Conservation (phyloP, 2,888 invertebrate genomes). For the Euspilapteryx auroguttella region DNA sequence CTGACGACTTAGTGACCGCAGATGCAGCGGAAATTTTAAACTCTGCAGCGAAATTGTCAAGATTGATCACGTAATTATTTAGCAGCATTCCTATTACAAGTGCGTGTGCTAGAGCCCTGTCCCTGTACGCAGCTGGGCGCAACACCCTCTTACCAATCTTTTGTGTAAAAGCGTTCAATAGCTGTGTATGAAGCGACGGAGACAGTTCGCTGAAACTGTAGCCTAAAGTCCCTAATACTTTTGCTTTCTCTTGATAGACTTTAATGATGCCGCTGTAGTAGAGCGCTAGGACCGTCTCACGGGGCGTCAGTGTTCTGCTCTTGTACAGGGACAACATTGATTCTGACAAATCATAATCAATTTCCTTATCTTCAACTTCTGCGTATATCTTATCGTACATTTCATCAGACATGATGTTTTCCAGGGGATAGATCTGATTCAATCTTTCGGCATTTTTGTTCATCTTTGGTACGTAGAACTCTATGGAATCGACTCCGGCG, state of each 20-base stretch:
- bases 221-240: too few species aligned
- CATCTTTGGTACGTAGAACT: slow-evolving; percentile 51
- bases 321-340: slow-evolving; percentile 15
- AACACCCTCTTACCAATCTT: slow-evolving; percentile 16
- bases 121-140: slow-evolving; percentile 27
- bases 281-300: slow-evolving; percentile 21
- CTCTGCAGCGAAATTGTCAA: slow-evolving; percentile 23
- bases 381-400: slow-evolving; percentile 28
- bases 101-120: slow-evolving; percentile 34
- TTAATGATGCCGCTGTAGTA: slow-evolving; percentile 28
- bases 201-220: slow-evolving; percentile 23
- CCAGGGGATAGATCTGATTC: slow-evolving; percentile 45
- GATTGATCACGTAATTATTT: slow-evolving; percentile 29
- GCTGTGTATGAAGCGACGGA: slow-evolving; percentile 24
- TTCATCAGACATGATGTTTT: slow-evolving; percentile 34
- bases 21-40: slow-evolving; percentile 22
- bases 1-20: slow-evolving; percentile 19
- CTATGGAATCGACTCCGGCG: slow-evolving; percentile 26
- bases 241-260: too few species aligned
- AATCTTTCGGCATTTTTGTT: slow-evolving; percentile 39
- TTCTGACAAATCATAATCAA: too few species aligned
- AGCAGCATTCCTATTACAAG: slow-evolving; percentile 33
- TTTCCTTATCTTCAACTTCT: slow-evolving; percentile 25
- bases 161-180: slow-evolving; percentile 23
- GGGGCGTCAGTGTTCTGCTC: slow-evolving; percentile 14